A percentile compares a stretch with the other conserved stretches of the same genome.
These are phyloP conservation scores for Chloroclystis v-ata DNA, from an alignment of 2,888 invertebrate genomes.

Conservation along the genomic window DNA sequence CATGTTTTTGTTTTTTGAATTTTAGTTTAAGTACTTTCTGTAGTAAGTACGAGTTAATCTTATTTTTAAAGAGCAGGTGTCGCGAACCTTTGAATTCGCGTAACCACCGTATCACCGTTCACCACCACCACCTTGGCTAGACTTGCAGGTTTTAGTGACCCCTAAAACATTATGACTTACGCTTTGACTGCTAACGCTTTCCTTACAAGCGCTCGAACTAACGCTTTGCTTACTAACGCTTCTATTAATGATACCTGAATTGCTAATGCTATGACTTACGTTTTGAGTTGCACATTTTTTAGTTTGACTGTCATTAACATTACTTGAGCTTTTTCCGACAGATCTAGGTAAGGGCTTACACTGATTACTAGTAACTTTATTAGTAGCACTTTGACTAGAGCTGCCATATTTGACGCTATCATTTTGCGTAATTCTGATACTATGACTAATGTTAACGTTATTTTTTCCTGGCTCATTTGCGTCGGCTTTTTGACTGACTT, in stretches of 20 bases:
- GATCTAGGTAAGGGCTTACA: not conserved
- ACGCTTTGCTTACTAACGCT: not conserved
- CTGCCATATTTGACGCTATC: slow-evolving; percentile 1
- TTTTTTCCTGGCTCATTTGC: slow-evolving; percentile 8
- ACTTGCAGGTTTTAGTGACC: not conserved
- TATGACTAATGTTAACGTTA: slow-evolving; percentile 10
- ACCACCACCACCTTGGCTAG: slow-evolving; percentile 3
- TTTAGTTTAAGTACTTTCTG: not conserved
- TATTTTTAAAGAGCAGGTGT: slow-evolving; percentile 33
- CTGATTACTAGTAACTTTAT: not conserved
- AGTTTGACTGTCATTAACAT: not conserved
- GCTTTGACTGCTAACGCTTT: not conserved
- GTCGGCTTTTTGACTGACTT: slow-evolving; percentile 4
- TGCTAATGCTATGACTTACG: slow-evolving; percentile 3
- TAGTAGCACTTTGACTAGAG: slow-evolving; percentile 1
- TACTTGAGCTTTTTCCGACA: not conserved
- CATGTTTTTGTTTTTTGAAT: no score
- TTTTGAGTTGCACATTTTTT: not conserved
- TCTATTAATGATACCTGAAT: not conserved
- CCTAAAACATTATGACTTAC: not conserved
- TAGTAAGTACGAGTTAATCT: slow-evolving; percentile 21
- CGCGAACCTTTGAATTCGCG: slow-evolving; percentile 30
- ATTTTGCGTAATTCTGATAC: slow-evolving; percentile 10
- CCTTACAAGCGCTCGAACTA: not conserved
- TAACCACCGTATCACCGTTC: slow-evolving; percentile 38